phyloP scores from a whole-genome alignment of 2,888 invertebrate genomes.

The Dione juno region DNA sequence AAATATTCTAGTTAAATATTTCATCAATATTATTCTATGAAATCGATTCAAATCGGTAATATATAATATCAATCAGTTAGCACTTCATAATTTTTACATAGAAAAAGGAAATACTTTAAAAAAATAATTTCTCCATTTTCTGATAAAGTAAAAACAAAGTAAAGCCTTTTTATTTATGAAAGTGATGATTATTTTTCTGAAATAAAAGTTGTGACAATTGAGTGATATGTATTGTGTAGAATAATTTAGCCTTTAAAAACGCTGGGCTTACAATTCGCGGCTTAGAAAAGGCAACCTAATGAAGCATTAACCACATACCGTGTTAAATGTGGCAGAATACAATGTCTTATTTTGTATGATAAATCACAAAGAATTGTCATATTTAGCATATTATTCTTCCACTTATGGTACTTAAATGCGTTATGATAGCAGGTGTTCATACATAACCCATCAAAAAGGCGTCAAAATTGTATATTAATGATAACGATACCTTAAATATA shows the following conservation, averaged over 20 bases:
- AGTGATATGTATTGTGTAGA: not conserved
- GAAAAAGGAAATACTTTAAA: not conserved
- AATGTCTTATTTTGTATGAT: not conserved
- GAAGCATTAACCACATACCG: constrained; percentile 7
- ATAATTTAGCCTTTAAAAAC: constrained; percentile 9
- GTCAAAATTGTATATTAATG: no score
- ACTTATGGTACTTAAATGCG: not conserved
- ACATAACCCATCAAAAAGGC: not conserved
- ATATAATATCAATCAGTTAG: no score
- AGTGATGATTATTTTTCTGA: no score
- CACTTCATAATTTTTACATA: no score
- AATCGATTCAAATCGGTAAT: no score
- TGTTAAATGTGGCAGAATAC: constrained; percentile 3
- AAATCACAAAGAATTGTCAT: not conserved
- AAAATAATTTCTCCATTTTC: not conserved
- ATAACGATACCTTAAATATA: no score
- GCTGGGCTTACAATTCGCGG: not conserved
- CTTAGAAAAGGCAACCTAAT: not conserved
- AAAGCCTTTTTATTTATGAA: no score
- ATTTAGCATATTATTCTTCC: not conserved
- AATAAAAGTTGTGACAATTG: no score
- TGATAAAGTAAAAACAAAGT: no score
- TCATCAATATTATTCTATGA: no score
- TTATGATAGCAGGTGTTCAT: not conserved
- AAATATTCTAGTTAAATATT: no score